phyloP scores from a whole-genome alignment of 2,113 vertebrate genomes.

The Zapornia atra region DNA sequence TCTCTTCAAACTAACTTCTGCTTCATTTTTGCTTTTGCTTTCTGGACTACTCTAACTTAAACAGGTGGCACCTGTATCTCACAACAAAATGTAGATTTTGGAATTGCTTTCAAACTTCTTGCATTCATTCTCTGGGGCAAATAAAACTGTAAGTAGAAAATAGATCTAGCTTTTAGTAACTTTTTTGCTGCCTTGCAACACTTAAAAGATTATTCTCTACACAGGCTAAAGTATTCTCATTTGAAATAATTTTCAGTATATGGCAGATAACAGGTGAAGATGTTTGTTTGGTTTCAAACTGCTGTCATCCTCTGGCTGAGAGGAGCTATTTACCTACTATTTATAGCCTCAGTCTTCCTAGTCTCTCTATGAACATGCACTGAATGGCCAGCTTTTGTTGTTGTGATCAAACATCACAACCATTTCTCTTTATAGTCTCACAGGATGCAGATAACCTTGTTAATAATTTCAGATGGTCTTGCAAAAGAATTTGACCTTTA shows the following conservation, averaged over 20 bases:
- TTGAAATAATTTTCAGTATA: neutral
- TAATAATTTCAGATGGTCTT: neutral
- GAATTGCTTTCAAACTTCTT: neutral
- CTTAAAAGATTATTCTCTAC: neutral
- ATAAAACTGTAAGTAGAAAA: neutral
- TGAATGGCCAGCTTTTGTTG: neutral
- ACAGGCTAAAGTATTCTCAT: neutral
- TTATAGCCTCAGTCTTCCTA: neutral
- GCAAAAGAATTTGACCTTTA: neutral
- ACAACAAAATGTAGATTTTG: neutral
- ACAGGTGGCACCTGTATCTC: neutral
- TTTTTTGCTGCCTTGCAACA: neutral
- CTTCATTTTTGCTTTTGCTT: neutral
- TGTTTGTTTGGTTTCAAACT: neutral
- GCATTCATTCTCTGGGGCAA: neutral
- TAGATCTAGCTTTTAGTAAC: neutral
- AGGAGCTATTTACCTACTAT: neutral
- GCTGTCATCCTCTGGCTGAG: neutral
- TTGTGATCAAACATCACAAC: fast-evolving
- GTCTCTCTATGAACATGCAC: neutral
- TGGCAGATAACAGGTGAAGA: neutral
- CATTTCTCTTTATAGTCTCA: neutral
- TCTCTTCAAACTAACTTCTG: neutral
- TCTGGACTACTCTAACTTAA: neutral
- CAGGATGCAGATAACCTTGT: neutral